Base-by-base conservation (phyloP, 1,140 invertebrate species). In the Procambarus clarkii region DNA sequence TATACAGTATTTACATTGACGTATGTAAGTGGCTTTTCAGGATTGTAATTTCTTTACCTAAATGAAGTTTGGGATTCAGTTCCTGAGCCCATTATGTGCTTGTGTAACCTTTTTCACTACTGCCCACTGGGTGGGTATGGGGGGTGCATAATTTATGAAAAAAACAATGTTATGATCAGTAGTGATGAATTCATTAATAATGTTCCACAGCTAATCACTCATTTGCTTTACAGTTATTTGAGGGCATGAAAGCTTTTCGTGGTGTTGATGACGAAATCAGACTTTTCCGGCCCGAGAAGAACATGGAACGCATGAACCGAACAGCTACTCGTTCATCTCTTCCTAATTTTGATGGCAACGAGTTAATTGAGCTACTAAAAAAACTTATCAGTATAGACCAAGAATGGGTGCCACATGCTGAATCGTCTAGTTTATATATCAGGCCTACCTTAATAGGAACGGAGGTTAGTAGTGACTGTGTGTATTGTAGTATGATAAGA, bases 201-300 rank as follows among this genome's bases (percentile, higher is more conserved):
- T 77, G 15, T 44, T 21, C 24, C 60, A 46, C 0, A 15, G 64
- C 82, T 91, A 80, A 74, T 48, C 1, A 54, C 50, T 54, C 8
- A 7, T 54, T 54, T 13, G 13, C 50, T 91, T 94, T 94, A 88
- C 95, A 99, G 98, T 95, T 99, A 87, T 99, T 99, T 94, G 99
- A 99, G 96, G 99, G 99, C 78, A 96, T 99, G 96, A 99, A 99
- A 95, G 98, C 98, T 0, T 99, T 98, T 94, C 96, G 98, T 94
- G 98, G 98, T n/a, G 95, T 96, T 7, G 98, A 99, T 95, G 97
- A 97, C 79, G 97, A 97, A 95, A 98, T 99, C 85, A 95, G 98
- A 93, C 94, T 99, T 92, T 99, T 99, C 95, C 96, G 99, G 85
- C 99, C 99, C 4, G 97, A 99, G 71, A 95, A 98, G 93, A 99